phyloP scores from a whole-genome alignment of 2,888 invertebrate species.

The Polylopha cassiicola region DNA sequence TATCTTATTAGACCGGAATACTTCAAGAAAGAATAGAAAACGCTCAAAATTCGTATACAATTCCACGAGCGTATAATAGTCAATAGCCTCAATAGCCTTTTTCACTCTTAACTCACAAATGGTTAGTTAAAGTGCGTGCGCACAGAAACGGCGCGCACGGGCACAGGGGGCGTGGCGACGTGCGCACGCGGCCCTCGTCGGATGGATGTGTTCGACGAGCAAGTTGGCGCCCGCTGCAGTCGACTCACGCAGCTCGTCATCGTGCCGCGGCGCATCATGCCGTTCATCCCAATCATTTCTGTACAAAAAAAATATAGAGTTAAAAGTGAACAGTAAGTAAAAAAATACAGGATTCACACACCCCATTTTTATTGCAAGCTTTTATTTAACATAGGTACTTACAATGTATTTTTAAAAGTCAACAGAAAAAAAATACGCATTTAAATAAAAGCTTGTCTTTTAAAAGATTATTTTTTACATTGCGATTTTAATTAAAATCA shows the following conservation, averaged over 20 bases:
- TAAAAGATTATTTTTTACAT: no score
- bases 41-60: no score
- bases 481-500: no score
- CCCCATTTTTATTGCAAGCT: no score
- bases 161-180: slow-evolving; percentile 29
- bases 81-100: no score
- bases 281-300: slow-evolving; percentile 60
- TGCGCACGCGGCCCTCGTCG: slow-evolving; percentile 33
- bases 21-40: no score
- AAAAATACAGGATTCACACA: slow-evolving; percentile 14
- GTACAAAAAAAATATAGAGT: slow-evolving; percentile 19
- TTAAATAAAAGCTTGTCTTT: no score
- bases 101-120: background rate
- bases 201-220: slow-evolving; percentile 49
- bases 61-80: no score
- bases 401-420: no score
- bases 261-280: slow-evolving; percentile 52
- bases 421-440: no score
- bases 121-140: slow-evolving; percentile 49
- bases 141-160: slow-evolving; percentile 48
- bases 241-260: slow-evolving; percentile 51
- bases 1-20: no score
- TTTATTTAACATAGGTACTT: no score
- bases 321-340: background rate
- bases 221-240: slow-evolving; percentile 48